Base-by-base conservation (phyloP, 2,797 vertebrate genomes). In the Varecia variegata region DNA sequence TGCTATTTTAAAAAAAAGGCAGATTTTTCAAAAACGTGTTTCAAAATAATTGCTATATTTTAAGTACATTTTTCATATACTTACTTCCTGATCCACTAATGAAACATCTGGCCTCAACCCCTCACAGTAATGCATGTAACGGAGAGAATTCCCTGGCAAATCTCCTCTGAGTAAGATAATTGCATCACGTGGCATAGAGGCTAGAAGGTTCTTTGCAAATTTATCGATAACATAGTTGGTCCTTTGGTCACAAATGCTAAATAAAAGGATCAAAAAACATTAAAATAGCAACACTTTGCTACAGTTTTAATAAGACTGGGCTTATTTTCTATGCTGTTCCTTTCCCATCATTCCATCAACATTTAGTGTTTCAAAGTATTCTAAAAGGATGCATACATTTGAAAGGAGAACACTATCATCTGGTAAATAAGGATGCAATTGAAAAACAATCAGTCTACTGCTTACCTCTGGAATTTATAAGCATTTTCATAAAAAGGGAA, bases 41-140 rank as follows among this genome's bases (percentile, higher is more conserved):
- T 96, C 85, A 27, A 88, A 96, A 85, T 82, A 6, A 73, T 21
- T 74, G 73, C 47, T 86, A 35, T 56, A n/a, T 74, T 93, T 27
- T 25, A 62, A 88, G 30, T 77, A 30, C 56, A 30, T 30, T 88
- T 73, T 54, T 86, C 88, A 81, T 82, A 82, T 84, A 98, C 98
- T 85, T 98, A 99, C 99, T 99, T 99, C 99, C 98, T 99, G 99
- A 98, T 99, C 99, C 67, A 99, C 99, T 30, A 99, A 98, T 47
- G 98, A 99, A 77, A 99, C 67, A 95, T 99, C 99, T 2, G 99
- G 99, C 93, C 99, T 99, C 60, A 99, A 73, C 0, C 98, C 99
- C 97, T 99, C 99, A 7, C 99, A 99, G 92, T 99, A 99, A 98
- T 99, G 99, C 60, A 99, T 80, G 84, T 99, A 99, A 93, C 99